phyloP scores from a whole-genome alignment of 1,140 invertebrate species.

The Drosophila willistoni region DNA sequence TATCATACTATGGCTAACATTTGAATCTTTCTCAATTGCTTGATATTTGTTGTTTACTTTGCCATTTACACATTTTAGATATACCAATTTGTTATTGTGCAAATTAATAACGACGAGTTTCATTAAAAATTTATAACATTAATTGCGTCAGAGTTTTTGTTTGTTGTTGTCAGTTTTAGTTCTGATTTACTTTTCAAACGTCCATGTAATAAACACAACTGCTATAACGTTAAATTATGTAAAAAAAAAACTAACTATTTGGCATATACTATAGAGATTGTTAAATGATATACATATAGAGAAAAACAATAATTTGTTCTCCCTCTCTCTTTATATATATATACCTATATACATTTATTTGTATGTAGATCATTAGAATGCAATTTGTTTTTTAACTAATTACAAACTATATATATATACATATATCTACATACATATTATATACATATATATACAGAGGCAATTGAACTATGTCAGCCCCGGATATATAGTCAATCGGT shows the following conservation, averaged over 20 bases:
- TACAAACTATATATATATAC: constrained; percentile 1
- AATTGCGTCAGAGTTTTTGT: constrained; percentile 2
- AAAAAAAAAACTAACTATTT: neutral
- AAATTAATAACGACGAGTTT: neutral
- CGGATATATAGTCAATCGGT: constrained; percentile 40
- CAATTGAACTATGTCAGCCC: constrained; percentile 29
- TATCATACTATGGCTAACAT: neutral
- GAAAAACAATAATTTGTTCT: constrained; percentile 4
- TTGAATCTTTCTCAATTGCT: neutral
- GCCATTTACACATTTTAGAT: neutral
- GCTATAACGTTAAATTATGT: neutral
- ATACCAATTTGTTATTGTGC: neutral
- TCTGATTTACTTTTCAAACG: neutral
- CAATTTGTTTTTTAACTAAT: constrained; percentile 34
- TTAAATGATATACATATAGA: neutral
- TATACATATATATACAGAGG: constrained; percentile 19
- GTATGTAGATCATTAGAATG: constrained; percentile 29
- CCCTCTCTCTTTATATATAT: neutral
- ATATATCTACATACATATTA: constrained; percentile 18
- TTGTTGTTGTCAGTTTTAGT: neutral
- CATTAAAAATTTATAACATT: constrained; percentile 4
- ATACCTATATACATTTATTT: no score
- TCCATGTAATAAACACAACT: no score
- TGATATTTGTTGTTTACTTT: neutral
- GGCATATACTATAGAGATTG: neutral